Percentiles rank a stretch among this genome's conserved stretches.
Evolutionary conservation across 2,888 invertebrate species (phyloP).

Genomic region (Minunthozetes semirufus): DNA sequence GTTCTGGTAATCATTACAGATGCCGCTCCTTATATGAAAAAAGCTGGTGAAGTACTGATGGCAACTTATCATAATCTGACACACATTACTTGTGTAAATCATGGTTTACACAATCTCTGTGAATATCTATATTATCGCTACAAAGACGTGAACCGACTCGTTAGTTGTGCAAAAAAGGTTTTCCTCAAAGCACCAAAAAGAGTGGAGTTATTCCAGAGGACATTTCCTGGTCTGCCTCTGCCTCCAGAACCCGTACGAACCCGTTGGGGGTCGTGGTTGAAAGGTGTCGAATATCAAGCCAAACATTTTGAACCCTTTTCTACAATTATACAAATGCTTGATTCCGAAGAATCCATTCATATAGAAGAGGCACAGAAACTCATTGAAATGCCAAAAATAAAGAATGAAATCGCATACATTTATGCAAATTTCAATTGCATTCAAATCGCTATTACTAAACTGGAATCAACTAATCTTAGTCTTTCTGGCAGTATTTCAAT

Average conservation of each 20-base stretch:
- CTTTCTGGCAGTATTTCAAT: not conserved
- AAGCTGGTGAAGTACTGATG: not conserved
- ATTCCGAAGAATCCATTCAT: not conserved
- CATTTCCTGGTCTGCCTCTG: not conserved
- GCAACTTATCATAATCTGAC: not conserved
- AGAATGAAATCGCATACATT: not conserved
- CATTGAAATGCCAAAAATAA: not conserved
- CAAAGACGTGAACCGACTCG: not conserved
- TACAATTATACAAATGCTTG: not conserved
- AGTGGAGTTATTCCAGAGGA: not conserved
- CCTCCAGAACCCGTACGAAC: not conserved
- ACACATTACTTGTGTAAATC: not conserved
- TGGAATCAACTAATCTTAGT: not conserved
- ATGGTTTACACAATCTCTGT: not conserved
- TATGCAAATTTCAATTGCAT: not conserved
- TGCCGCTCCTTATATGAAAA: not conserved
- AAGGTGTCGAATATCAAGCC: not conserved
- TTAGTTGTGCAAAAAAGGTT: not conserved
- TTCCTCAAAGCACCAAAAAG: not conserved
- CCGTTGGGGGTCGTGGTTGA: not conserved
- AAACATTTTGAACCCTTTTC: not conserved
- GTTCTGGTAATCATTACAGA: not conserved
- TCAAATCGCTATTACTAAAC: not conserved
- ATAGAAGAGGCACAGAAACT: not conserved
- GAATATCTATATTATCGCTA: not conserved